phyloP scores from a whole-genome alignment of 1,140 invertebrate species.

The Drosophila ercepeae region DNA sequence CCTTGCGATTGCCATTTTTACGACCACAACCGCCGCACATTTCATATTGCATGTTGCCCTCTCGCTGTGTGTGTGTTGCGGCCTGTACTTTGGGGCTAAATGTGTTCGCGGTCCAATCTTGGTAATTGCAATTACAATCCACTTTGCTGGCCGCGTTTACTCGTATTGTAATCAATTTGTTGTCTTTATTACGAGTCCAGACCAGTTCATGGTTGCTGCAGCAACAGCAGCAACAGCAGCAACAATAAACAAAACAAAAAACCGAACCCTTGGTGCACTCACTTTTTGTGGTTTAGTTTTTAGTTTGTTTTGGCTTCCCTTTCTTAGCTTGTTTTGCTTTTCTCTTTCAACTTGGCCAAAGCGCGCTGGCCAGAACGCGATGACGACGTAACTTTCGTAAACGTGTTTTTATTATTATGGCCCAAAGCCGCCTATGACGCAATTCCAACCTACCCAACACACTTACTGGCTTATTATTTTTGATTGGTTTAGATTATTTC shows the following conservation, averaged over 20 bases:
- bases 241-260: slow-evolving; percentile 18
- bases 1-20: slow-evolving; percentile 52
- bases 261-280: slow-evolving; percentile 52
- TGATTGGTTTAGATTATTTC: slow-evolving; percentile 8
- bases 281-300: slow-evolving; percentile 46
- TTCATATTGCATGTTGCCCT: slow-evolving; percentile 45
- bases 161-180: slow-evolving; percentile 71
- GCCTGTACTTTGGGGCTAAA: not conserved
- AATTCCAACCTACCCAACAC: slow-evolving; percentile 21
- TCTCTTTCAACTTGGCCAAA: slow-evolving; percentile 36
- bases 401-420: slow-evolving; percentile 57
- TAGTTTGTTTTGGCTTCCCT: slow-evolving; percentile 9
- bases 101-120: slow-evolving; percentile 58
- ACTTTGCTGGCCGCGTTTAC: slow-evolving; percentile 23
- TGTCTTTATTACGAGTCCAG: slow-evolving; percentile 62
- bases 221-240: slow-evolving; percentile 26
- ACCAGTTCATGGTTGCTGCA: slow-evolving; percentile 45
- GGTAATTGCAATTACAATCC: slow-evolving; percentile 71
- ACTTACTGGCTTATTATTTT: slow-evolving; percentile 50
- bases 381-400: slow-evolving; percentile 61
- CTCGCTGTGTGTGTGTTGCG: not conserved
- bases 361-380: slow-evolving; percentile 55
- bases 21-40: slow-evolving; percentile 33
- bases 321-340: not conserved
- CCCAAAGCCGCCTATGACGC: not conserved